phyloP scores from a whole-genome alignment of 1,140 invertebrate species.

The Agrypnia vestita region DNA sequence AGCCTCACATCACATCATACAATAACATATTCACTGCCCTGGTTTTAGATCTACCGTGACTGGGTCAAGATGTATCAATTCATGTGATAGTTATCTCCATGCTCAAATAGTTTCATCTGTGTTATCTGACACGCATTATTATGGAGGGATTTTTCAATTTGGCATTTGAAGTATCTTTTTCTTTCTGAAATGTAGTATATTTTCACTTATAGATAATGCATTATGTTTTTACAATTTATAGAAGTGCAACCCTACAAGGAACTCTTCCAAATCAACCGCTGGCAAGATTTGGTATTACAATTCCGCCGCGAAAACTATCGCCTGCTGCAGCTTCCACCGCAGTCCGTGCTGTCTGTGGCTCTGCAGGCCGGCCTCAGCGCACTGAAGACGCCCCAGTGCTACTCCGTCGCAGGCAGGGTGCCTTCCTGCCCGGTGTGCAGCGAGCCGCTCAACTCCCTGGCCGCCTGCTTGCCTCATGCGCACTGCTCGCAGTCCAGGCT shows the following conservation, averaged over 20 bases:
- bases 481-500: slow-evolving; percentile 96
- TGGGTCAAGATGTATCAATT: too few species aligned
- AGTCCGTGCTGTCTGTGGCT: slow-evolving; percentile 93
- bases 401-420: slow-evolving; percentile 78
- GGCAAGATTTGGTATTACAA: slow-evolving; percentile 90
- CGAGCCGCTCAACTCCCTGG: slow-evolving; percentile 89
- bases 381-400: slow-evolving; percentile 94
- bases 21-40: too few species aligned
- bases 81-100: too few species aligned
- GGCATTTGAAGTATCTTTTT: too few species aligned
- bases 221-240: slow-evolving; percentile 52
- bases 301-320: slow-evolving; percentile 96
- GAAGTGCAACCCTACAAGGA: slow-evolving; percentile 75
- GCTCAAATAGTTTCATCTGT: too few species aligned
- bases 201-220: too few species aligned
- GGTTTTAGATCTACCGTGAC: too few species aligned
- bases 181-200: too few species aligned
- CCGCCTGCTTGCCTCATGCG: slow-evolving; percentile 90
- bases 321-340: slow-evolving; percentile 92
- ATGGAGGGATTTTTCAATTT: too few species aligned
- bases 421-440: slow-evolving; percentile 95
- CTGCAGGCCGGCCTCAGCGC: slow-evolving; percentile 91
- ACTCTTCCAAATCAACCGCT: slow-evolving; percentile 75
- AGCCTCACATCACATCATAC: too few species aligned
- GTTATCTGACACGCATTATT: too few species aligned